phyloP scores from a whole-genome alignment of 2,113 vertebrate genomes.

The Narcine bancroftii region DNA sequence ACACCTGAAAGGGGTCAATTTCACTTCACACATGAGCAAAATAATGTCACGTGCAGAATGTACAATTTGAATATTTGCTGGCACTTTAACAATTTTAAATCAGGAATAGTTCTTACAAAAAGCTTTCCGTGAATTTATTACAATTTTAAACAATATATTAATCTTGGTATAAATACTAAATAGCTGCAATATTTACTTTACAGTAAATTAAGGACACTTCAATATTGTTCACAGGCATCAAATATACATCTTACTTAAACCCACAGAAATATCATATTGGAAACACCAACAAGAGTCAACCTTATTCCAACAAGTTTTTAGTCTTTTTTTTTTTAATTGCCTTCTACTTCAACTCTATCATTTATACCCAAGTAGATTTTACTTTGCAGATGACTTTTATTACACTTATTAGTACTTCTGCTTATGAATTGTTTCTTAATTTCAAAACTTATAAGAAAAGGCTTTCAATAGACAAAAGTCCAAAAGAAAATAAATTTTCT shows the following conservation, averaged over 20 bases:
- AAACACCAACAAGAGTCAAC: slow-evolving; percentile 6
- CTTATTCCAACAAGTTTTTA: slow-evolving; percentile 24
- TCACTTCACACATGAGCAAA: not conserved
- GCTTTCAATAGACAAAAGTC: slow-evolving; percentile 2
- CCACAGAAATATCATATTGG: not conserved
- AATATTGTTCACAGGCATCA: not conserved
- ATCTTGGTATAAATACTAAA: slow-evolving; percentile 8
- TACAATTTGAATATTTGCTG: not conserved
- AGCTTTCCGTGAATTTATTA: not conserved
- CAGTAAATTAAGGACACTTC: not conserved
- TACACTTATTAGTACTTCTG: not conserved
- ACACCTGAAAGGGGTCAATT: not conserved
- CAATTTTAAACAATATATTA: slow-evolving; percentile 29
- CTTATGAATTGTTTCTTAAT: not conserved
- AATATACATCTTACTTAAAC: slow-evolving; percentile 14
- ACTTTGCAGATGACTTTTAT: slow-evolving; percentile 6
- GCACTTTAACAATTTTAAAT: not conserved
- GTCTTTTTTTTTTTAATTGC: not conserved
- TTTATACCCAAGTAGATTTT: too few relatives aligned
- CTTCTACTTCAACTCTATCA: not conserved
- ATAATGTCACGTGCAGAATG: not conserved
- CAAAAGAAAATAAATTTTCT: not conserved
- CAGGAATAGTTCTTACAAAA: not conserved
- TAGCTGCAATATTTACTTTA: not conserved
- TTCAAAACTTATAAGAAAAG: not conserved